Percentiles rank a stretch among this genome's conserved stretches.
These are phyloP conservation scores for Tenthredo scrophulariae DNA, from an alignment of 2,888 invertebrate species.

Conservation along the genomic window DNA sequence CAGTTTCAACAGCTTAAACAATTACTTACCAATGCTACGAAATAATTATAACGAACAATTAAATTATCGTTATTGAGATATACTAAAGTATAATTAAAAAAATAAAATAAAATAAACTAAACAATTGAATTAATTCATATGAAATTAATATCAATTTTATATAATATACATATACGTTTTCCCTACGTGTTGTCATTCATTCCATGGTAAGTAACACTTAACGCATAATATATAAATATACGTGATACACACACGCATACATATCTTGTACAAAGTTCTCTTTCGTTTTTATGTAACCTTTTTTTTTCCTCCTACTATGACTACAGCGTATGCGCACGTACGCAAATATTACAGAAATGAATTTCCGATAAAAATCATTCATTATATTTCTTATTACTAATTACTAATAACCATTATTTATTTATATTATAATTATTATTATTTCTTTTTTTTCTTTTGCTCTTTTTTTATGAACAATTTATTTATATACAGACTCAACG, in stretches of 20 bases:
- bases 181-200: background rate
- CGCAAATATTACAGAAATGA: background rate
- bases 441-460: background rate
- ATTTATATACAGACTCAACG: constrained; percentile 59
- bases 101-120: background rate
- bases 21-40: background rate
- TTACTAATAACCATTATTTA: background rate
- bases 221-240: background rate
- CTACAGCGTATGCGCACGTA: background rate
- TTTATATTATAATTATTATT: background rate
- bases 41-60: background rate
- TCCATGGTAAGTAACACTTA: constrained; percentile 23
- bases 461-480: background rate
- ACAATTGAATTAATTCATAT: background rate
- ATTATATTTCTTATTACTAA: background rate
- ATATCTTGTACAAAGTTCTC: background rate
- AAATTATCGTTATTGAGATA: background rate
- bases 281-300: background rate
- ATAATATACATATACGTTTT: constrained; percentile 7
- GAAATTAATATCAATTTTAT: background rate
- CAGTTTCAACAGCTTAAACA: background rate
- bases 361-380: background rate
- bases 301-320: background rate
- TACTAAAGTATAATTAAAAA: background rate
- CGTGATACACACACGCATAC: background rate